Base-by-base conservation (phyloP, 1,140 invertebrate species). In the Latrodectus geometricus region DNA sequence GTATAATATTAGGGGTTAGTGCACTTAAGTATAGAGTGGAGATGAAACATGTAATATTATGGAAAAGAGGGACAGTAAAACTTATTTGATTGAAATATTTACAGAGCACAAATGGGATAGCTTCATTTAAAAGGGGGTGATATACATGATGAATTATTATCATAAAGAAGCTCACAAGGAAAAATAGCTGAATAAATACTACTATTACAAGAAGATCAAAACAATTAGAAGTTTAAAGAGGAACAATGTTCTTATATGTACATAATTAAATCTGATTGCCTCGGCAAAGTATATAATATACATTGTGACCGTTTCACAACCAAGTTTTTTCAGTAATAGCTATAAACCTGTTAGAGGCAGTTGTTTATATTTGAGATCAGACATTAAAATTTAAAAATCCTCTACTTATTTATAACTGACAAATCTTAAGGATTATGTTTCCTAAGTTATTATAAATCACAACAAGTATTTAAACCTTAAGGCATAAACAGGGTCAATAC, bases 161-260 rank as follows among this genome's bases (percentile, higher is more conserved):
- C 48, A 66, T 66, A 76, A 84, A 74, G 80, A 82, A 84, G 82
- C 82, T 84, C 82, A 84, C 82, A 84, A 75, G 75, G 73, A 75
- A 76, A 61, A 75, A 75, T 21, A 84, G 54, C 65, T 84, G n/a
- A 84, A 75, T 75, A 73, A 84, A 76, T 83, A 75, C 76, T 84
- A 73, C 82, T 15, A 84, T 75, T 52, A 68, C 20, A 49, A 17
- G 65, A 69, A 61, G 54, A 20, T 74, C 61, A 84, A 84, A 84
- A 84, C 73, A 76, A 84, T 76, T 84, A 76, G 23, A 66, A 75
- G 72, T 70, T 61, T 15, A 73, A 68, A 84, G 72, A 84, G 73
- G 72, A 84, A 84, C 82, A 84, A 66, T 73, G 35, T n/a, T 69
- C 54, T 72, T 82, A 56, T 82, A 84, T 65, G 54, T 76, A 84